Evolutionary conservation across 2,888 invertebrate genomes (phyloP), one percentile per base, ranked within the genome.

Genomic region (Caenorhabditis sp.): DNA sequence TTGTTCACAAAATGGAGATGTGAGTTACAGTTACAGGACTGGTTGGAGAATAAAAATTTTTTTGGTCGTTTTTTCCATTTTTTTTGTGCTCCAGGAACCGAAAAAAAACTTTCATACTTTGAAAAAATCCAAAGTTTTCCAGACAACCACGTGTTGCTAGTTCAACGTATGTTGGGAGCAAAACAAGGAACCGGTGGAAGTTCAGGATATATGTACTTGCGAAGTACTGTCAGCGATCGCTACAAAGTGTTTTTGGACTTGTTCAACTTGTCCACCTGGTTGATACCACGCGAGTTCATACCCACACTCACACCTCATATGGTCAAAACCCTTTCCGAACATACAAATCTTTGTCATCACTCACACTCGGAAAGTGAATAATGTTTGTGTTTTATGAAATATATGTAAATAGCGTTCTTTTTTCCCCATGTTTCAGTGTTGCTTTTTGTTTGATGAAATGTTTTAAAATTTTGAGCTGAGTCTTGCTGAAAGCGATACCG

Each of bases 111-210:
- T n/a, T n/a, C n/a, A n/a, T n/a, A n/a, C n/a, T n/a, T n/a, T n/a
- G n/a, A n/a, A n/a, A n/a, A n/a, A n/a, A 31, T 10, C 10, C 10
- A n/a, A 26, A 43, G 50, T 31, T 60, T 89, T 90, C 1, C 89
- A 97, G 97, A 97, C 89, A 97, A 97, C 89, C 99, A 99, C 89
- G 94, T 97, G 54, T 92, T 96, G 85, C 93, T 99, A 93, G 99
- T 99, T 26, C 97, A 97, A 89, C 91, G 97, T 83, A 99, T 99
- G 97, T 94, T 99, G 83, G 99, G 99, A 0, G 94, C 95, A 0
- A 95, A 95, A 87, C 94, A 94, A 86, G 99, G 99, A 23, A 97
- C 97, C 0, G 99, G 97, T 19, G 97, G 99, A 3, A 97, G 97
- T 6, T 95, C 96, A 0, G 99, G 99, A 0, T 97, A 99, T 90